Base-by-base conservation (phyloP, 37 sponge, comb jelly and placozoan species). In the Lycopodina hypogea region DNA sequence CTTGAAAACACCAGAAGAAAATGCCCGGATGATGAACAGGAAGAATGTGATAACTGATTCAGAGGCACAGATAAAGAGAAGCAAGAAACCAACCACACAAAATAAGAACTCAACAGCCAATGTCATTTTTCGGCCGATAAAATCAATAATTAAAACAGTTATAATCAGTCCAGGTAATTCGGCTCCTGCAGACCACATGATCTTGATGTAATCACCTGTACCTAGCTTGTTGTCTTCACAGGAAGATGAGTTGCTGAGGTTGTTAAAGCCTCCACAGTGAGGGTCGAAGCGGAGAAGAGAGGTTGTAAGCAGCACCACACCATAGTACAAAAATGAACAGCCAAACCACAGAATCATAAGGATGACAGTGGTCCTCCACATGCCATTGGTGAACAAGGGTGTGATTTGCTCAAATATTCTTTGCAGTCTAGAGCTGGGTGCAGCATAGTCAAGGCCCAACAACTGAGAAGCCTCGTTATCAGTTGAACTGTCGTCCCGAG, bases 51-150 rank as follows among this genome's bases (percentile, higher is more conserved):
- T 41, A 24, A 78, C 59, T 24, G 71, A 81, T 58, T 81, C 72
- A 21, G 15, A 63, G 19, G 69, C 66, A 77, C 94, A 95, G 18
- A 95, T 69, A 35, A 81, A 74, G 23, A 95, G 79, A 45, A 95
- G 82, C 24, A 76, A 35, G 74, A 83, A 93, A 77, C 80, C 83
- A 63, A 75, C 65, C 33, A 77, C 78, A 32, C 69, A n/a, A 17
- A 57, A 38, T 0, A 74, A 17, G 50, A 92, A 92, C 62, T 95
- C 85, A 1, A 81, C 21, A 18, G 88, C 84, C 82, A 95, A 79
- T 1, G 93, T 86, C n/a, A 56, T 35, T 74, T 95, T 95, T 39
- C 96, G 57, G 38, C 96, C 96, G 36, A 95, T 50, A 23, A 82
- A 11, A 18, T 89, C 87, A 21, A 92, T 74, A 34, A 89, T 61